phyloP scores from a whole-genome alignment of 1,140 invertebrate genomes.

The Eubasilissa regina region DNA sequence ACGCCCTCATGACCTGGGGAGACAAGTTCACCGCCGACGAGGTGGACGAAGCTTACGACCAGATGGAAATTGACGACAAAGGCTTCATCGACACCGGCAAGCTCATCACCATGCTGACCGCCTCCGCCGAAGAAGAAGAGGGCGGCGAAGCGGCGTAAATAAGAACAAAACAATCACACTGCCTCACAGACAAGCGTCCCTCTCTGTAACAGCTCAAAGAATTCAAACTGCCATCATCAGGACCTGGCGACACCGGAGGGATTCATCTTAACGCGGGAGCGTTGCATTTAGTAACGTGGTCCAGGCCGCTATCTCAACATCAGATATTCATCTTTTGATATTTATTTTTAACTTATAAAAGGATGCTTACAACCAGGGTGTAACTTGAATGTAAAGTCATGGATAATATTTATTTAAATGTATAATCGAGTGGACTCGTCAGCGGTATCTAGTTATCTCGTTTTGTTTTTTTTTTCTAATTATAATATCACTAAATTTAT shows the following conservation, averaged over 20 bases:
- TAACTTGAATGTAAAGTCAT: conserved; percentile 51
- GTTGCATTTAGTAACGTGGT: conserved; percentile 33
- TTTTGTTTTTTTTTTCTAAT: conserved; percentile 53
- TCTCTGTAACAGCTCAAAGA: conserved; percentile 24
- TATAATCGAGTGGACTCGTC: conserved; percentile 48
- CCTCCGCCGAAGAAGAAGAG: conserved; percentile 83
- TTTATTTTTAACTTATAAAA: conserved; percentile 51
- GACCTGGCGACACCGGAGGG: conserved; percentile 42
- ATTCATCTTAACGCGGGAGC: conserved; percentile 30
- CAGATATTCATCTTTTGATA: conserved; percentile 31
- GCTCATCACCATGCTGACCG: conserved; percentile 90
- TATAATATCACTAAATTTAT: conserved; percentile 55
- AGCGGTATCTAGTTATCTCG: conserved; percentile 52
- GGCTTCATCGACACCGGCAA: conserved; percentile 93
- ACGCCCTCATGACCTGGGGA: conserved; percentile 95
- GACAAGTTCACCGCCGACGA: conserved; percentile 96
- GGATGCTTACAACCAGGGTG: conserved; percentile 33
- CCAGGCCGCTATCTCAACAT: conserved; percentile 15
- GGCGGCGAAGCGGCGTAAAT: conserved; percentile 76
- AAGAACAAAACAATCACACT: conserved; percentile 21
- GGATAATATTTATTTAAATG: conserved; percentile 45
- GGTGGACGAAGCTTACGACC: conserved; percentile 95
- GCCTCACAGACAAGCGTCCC: conserved; percentile 42
- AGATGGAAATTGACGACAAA: conserved; percentile 94
- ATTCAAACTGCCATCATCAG: not conserved